phyloP scores from a whole-genome alignment of 2,888 invertebrate species.

The Melanotus villosus region DNA sequence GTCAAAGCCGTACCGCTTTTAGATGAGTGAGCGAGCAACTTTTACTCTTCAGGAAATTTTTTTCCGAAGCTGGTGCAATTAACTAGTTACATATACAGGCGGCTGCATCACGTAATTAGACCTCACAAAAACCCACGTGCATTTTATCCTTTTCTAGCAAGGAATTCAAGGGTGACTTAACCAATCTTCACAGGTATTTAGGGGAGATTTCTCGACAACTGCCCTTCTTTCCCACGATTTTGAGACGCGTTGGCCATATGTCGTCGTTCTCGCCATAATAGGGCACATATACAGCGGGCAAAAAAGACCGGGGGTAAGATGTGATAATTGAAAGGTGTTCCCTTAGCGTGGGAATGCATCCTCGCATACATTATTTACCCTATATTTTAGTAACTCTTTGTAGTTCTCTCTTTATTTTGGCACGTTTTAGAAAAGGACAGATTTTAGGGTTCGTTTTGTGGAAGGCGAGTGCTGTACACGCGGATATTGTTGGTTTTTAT shows the following conservation, averaged over 20 bases:
- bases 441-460: neutral
- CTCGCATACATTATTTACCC: slow-evolving; percentile 44
- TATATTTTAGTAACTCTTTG: slow-evolving; percentile 41
- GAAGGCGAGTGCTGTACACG: slow-evolving; percentile 46
- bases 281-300: slow-evolving; percentile 39
- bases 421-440: neutral
- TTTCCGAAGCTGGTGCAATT: neutral
- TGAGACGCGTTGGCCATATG: slow-evolving; percentile 62
- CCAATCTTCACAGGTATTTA: slow-evolving; percentile 57
- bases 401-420: slow-evolving; percentile 21
- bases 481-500: slow-evolving; percentile 49
- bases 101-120: neutral
- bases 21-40: neutral
- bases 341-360: slow-evolving; percentile 50
- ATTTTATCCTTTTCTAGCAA: slow-evolving; percentile 34
- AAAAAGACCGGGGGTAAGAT: slow-evolving; percentile 48
- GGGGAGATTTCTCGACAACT: slow-evolving; percentile 49
- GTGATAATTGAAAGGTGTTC: slow-evolving; percentile 52
- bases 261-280: slow-evolving; percentile 57
- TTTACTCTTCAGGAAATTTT: neutral
- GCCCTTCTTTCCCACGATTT: slow-evolving; percentile 59
- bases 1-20: neutral
- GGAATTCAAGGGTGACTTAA: slow-evolving; percentile 52
- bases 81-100: neutral
- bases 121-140: neutral